Evolutionary conservation across 2,797 vertebrate genomes (phyloP).

Genomic region (Coluber constrictor): DNA sequence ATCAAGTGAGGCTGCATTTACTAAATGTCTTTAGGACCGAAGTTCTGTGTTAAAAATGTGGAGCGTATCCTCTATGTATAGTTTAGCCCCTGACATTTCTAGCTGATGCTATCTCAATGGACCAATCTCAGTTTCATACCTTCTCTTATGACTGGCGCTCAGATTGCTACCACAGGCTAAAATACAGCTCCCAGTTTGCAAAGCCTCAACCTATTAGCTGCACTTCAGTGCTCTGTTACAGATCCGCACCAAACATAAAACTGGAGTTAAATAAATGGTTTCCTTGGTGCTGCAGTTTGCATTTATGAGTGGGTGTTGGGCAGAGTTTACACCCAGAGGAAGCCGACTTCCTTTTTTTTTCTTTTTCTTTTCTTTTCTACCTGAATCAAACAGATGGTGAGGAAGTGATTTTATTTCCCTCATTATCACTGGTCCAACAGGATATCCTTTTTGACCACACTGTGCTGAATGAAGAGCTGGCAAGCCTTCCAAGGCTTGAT

Average conservation of each 20-base stretch:
- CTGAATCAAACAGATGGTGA: slow-evolving; percentile 85
- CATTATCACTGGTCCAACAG: slow-evolving; percentile 73
- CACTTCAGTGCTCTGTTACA: background rate
- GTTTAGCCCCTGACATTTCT: background rate
- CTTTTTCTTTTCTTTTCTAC: slow-evolving; percentile 56
- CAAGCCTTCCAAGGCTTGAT: slow-evolving; percentile 58
- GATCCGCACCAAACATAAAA: background rate
- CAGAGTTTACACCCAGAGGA: slow-evolving; percentile 68
- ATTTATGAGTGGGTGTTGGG: slow-evolving; percentile 50
- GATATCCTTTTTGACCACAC: slow-evolving; percentile 78
- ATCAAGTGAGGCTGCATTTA: background rate
- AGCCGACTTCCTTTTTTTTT: slow-evolving; percentile 79
- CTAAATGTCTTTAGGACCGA: background rate
- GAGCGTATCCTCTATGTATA: background rate
- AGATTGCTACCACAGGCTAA: background rate
- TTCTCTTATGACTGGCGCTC: background rate
- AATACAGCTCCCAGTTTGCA: rapidly evolving
- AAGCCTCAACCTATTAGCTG: background rate
- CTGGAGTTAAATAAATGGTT: slow-evolving; percentile 47
- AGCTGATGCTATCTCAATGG: background rate
- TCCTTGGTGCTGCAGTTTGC: slow-evolving; percentile 32
- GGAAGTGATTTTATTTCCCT: slow-evolving; percentile 85
- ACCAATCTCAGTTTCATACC: background rate
- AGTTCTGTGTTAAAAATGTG: background rate
- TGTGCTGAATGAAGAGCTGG: slow-evolving; percentile 71